Base-by-base conservation (phyloP, 2,888 invertebrate genomes). In the Sicus ferrugineus region DNA sequence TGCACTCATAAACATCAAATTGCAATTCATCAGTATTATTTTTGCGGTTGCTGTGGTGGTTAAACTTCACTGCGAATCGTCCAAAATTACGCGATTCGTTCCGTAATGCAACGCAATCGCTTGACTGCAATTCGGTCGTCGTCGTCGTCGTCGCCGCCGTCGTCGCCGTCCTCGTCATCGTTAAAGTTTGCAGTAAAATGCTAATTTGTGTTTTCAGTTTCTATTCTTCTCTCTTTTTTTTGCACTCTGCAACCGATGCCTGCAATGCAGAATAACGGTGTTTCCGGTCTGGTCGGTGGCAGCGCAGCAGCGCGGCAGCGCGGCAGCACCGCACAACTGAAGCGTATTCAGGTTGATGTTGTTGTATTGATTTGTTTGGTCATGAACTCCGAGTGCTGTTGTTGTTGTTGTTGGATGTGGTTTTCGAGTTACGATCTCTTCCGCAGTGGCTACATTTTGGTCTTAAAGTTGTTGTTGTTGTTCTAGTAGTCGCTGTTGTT, bases 201-300 rank as follows among this genome's bases (percentile, higher is more conserved):
- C 3, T 26, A 56, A 56, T 42, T 42, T 34, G 14, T 42, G 3
- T 42, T 42, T 16, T 38, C 38, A 11, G 6, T 38, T 38, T 38
- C 38, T 38, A 1, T 42, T 42, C 16, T 16, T 3, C 2, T 42
- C 42, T 9, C 42, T n/a, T 16, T n/a, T 4, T 42, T 42, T 42
- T 34, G 34, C 34, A 34, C 42, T 42, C 42, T 42, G 14, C n/a
- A 4, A 42, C 1, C 42, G 16, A 42, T 42, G 42, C 14, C 42
- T 42, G 42, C 42, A 42, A 42, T 42, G 42, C 42, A 42, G 42
- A 42, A 42, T 42, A n/a, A n/a, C 42, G 42, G n/a, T n/a, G 42
- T 16, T 42, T 42, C 42, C 42, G 42, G 42, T 42, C 42, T 14
- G n/a, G n/a, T n/a, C n/a, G n/a, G n/a, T n/a, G n/a, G n/a, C n/a